These are phyloP conservation scores for Aythya baeri DNA, from an alignment of 2,113 vertebrate species.

Conservation along the genomic window DNA sequence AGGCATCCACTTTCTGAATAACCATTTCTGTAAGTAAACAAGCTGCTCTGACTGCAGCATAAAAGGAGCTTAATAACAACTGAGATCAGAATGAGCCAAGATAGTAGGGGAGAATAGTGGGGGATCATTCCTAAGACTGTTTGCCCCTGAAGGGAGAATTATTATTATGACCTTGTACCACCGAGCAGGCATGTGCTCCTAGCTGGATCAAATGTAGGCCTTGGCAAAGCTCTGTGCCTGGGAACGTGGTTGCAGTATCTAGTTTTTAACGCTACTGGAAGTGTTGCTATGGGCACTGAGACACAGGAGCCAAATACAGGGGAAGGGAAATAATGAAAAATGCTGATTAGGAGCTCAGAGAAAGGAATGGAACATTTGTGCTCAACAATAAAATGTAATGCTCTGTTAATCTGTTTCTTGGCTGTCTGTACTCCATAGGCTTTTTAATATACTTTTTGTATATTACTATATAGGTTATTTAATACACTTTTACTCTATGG, in stretches of 20 bases:
- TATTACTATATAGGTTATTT: conserved; percentile 48
- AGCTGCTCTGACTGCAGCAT: conserved; percentile 3
- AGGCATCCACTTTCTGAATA: background rate
- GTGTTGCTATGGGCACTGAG: conserved; percentile 69
- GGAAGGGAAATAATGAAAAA: conserved; percentile 78
- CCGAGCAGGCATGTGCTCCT: conserved; percentile 19
- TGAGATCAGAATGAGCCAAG: conserved; percentile 67
- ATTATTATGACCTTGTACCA: conserved; percentile 55
- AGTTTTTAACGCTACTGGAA: conserved; percentile 51
- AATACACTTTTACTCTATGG: conserved; percentile 12
- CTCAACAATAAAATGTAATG: conserved; percentile 77
- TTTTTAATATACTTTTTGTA: conserved; percentile 71
- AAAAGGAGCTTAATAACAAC: conserved; percentile 38
- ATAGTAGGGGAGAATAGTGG: conserved; percentile 30
- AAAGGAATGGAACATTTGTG: conserved; percentile 77
- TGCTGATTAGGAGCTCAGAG: conserved; percentile 76
- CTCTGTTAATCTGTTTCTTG: conserved; percentile 78
- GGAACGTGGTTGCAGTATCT: conserved; percentile 4
- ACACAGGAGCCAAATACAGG: conserved; percentile 66
- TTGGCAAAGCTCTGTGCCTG: conserved; percentile 38
- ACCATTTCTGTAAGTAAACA: conserved; percentile 41
- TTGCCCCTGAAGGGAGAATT: conserved; percentile 64
- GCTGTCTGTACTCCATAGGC: conserved; percentile 59
- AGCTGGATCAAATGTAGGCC: conserved; percentile 43
- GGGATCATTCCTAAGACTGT: conserved; percentile 57